Evolutionary conservation across 2,888 invertebrate species (phyloP).

Genomic region (Chymomyza procnemis): DNA sequence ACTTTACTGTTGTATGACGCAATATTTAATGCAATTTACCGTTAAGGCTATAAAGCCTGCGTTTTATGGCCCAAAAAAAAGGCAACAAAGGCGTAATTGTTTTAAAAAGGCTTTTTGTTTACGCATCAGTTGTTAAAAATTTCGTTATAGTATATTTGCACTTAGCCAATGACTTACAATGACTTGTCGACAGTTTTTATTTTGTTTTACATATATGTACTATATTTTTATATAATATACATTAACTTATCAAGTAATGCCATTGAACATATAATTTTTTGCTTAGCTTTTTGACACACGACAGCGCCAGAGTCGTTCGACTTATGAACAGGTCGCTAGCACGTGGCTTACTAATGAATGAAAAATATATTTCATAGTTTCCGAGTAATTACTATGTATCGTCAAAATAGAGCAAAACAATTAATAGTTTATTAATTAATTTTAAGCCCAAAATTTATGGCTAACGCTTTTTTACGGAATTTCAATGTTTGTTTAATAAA

Average conservation of each 20-base stretch:
- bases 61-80: slow-evolving; percentile 7
- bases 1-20: slow-evolving; percentile 55
- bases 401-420: slow-evolving; percentile 1
- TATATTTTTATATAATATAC: neutral
- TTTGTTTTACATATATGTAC: neutral
- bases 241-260: slow-evolving; percentile 45
- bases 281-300: slow-evolving; percentile 23
- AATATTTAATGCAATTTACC: slow-evolving; percentile 33
- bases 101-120: neutral
- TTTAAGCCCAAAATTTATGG: slow-evolving; percentile 61
- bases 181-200: neutral
- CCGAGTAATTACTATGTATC: slow-evolving; percentile 3
- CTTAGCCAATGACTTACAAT: slow-evolving; percentile 21
- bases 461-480: slow-evolving; percentile 43
- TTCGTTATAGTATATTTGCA: slow-evolving; percentile 2
- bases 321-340: slow-evolving; percentile 30
- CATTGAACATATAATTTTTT: slow-evolving; percentile 47
- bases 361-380: slow-evolving; percentile 33
- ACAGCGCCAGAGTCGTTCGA: neutral
- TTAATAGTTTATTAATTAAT: slow-evolving; percentile 49
- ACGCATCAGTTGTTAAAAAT: neutral
- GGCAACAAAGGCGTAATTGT: neutral
- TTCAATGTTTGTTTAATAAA: neutral
- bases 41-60: slow-evolving; percentile 16
- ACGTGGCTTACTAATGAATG: slow-evolving; percentile 59